Evolutionary conservation across 2,888 invertebrate genomes (phyloP).

Genomic region (Carterocephalus palaemon): DNA sequence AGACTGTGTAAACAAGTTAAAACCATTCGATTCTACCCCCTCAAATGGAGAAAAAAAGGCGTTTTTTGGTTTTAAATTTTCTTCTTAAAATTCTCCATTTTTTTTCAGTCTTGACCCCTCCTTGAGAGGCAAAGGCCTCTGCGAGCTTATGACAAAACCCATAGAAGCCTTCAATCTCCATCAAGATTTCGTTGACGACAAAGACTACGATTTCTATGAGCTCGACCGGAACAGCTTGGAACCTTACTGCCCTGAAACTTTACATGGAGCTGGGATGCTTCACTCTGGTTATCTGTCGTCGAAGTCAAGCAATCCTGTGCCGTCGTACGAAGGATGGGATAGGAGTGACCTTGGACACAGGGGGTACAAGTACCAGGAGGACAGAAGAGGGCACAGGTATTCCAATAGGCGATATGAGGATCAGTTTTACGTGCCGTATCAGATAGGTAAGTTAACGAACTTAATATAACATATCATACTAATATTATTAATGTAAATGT

Average conservation of each 20-base stretch:
- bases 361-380: slow-evolving; percentile 42
- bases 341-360: slow-evolving; percentile 45
- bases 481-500: too few relatives aligned
- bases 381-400: slow-evolving; percentile 37
- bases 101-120: slow-evolving; percentile 81
- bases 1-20: too few relatives aligned
- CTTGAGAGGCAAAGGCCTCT: slow-evolving; percentile 85
- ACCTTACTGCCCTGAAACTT: slow-evolving; percentile 75
- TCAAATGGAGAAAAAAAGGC: too few relatives aligned
- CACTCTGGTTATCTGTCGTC: slow-evolving; percentile 70
- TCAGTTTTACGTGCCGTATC: slow-evolving; percentile 75
- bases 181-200: slow-evolving; percentile 81
- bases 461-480: too few relatives aligned
- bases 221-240: slow-evolving; percentile 84
- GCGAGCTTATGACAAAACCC: slow-evolving; percentile 86
- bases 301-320: slow-evolving; percentile 46
- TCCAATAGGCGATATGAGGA: slow-evolving; percentile 56
- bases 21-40: too few relatives aligned
- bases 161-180: slow-evolving; percentile 82
- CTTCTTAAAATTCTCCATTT: slow-evolving; percentile 11
- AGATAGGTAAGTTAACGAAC: slow-evolving; percentile 63
- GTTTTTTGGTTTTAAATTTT: background rate
- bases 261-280: slow-evolving; percentile 59
- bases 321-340: slow-evolving; percentile 41
- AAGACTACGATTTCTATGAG: slow-evolving; percentile 89